Percentiles rank a stretch among this genome's conserved stretches.
Conservation (phyloP, 2,113 vertebrate species). For the Petrocephalus microphthalmus region DNA sequence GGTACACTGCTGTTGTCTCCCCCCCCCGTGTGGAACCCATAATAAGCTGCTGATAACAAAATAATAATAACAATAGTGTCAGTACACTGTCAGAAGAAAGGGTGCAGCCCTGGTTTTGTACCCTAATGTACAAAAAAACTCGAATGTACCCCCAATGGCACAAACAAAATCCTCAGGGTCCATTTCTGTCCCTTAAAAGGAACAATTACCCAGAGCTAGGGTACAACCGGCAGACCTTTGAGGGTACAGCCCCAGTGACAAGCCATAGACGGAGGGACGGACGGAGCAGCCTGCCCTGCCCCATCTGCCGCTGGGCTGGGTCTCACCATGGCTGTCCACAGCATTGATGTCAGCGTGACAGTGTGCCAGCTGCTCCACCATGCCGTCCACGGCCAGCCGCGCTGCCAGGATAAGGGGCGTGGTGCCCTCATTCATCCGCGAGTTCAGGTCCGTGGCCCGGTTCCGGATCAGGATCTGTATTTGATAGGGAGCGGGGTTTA, state of each 20-base stretch:
- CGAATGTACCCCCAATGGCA: not conserved
- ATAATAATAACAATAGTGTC: not conserved
- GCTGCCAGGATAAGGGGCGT: conserved; percentile 84
- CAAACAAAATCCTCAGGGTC: not conserved
- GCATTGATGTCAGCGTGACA: conserved; percentile 92
- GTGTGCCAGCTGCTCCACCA: conserved; percentile 89
- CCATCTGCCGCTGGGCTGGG: not conserved
- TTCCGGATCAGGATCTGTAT: conserved; percentile 87
- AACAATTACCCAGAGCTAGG: not conserved
- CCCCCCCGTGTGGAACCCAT: not conserved
- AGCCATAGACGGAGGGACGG: not conserved
- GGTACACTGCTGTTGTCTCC: not conserved
- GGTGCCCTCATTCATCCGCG: conserved; percentile 86
- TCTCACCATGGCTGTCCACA: conserved; percentile 83
- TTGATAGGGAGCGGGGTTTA: too few relatives aligned
- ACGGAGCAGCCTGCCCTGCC: not conserved
- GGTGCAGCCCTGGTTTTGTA: not conserved
- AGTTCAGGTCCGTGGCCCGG: conserved; percentile 83
- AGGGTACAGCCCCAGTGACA: not conserved
- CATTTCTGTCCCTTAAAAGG: not conserved
- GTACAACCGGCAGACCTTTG: not conserved
- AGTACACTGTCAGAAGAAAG: not conserved
- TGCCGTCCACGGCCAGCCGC: conserved; percentile 83
- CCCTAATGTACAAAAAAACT: not conserved
- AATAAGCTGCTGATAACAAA: not conserved